Percentiles rank a stretch among this genome's conserved stretches.
These are phyloP conservation scores for Noctuana brunneofusca DNA, from an alignment of 2,888 invertebrate genomes.

Conservation along the genomic window DNA sequence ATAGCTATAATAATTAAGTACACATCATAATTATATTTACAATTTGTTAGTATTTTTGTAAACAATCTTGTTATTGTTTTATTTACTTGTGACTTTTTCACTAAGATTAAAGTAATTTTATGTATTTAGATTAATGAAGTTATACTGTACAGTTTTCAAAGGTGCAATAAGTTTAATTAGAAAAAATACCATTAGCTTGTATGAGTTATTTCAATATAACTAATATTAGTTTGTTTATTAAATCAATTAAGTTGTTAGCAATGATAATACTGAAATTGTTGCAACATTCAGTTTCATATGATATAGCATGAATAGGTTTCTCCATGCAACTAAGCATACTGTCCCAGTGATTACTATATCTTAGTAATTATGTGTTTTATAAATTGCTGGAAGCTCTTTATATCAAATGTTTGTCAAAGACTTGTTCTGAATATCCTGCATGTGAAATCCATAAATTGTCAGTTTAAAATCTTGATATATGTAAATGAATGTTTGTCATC, in stretches of 20 bases:
- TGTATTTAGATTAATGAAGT: neutral
- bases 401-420: too few species aligned
- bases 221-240: neutral
- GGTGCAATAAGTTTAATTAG: conserved; percentile 12
- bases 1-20: conserved; percentile 30
- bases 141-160: conserved; percentile 11
- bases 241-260: neutral
- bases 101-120: conserved; percentile 5
- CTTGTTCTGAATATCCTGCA: too few species aligned
- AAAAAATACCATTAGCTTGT: neutral
- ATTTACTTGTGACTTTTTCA: conserved; percentile 11
- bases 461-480: too few species aligned
- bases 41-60: conserved; percentile 26
- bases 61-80: conserved; percentile 26
- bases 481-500: too few species aligned
- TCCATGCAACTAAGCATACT: neutral
- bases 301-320: neutral
- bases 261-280: neutral
- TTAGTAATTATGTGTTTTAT: too few species aligned
- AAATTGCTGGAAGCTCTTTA: too few species aligned
- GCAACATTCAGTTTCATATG: neutral
- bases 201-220: neutral
- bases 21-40: conserved; percentile 32
- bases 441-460: too few species aligned
- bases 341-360: too few species aligned